Evolutionary conservation across 2,797 vertebrate genomes (phyloP), one percentile per base, ranked within the genome.

Genomic region (Gadopsis marmoratus): DNA sequence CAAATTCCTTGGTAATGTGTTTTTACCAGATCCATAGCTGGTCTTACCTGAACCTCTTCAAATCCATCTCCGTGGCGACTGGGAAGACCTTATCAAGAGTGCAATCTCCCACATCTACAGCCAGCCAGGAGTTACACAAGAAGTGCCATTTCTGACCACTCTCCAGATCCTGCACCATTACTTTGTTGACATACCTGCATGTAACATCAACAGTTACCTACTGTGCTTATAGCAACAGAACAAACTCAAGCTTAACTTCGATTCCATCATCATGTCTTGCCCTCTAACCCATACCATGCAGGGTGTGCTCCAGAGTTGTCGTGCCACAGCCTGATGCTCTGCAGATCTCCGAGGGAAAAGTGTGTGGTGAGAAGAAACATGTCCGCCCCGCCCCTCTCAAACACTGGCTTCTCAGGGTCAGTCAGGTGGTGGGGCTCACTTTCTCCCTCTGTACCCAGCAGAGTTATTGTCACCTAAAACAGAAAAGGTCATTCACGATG

Each of bases 51-150:
- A 99, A 98, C 83, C 92, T 94, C 86, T 96, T 99, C 84, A 98
- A 94, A 79, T 99, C 97, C 58, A 89, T 91, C 75, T 98, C 98
- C 31, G 97, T 96, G 74, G 98, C 97, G 43, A 97, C 95, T 1
- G 94, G 95, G 90, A 99, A 98, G 35, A 96, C 88, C 91, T 96
- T 98, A 88, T 99, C 97, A 0, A 99, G 93, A 47, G 96, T 86
- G 77, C 97, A 97, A 62, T 98, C 97, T 81, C 96, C 97, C 12
- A 97, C 94, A 71, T 98, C 95, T n/a, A 97, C 72, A 53, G 97
- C 95, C 76, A 99, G 90, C 98, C 98, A 99, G 0, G 97, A 97
- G 83, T 96, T 98, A 88, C 98, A 99, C 72, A 99, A 95, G 88
- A 99, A 98, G 78, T 97, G 95, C 97, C 97, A 98, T 76, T 97